phyloP scores from a whole-genome alignment of 2,797 vertebrate genomes.

The Lepus oiostolus region DNA sequence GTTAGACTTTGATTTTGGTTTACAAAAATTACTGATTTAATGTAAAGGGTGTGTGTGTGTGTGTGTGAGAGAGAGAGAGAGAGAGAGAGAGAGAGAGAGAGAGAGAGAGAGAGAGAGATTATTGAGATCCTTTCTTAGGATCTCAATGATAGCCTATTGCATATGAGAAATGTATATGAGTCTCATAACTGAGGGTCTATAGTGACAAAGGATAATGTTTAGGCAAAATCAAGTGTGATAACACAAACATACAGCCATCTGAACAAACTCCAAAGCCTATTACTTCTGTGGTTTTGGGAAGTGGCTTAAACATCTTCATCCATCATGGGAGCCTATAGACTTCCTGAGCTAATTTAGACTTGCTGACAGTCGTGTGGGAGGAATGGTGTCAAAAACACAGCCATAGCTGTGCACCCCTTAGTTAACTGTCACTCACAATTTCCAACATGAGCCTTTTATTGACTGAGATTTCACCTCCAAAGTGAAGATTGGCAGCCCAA shows the following conservation, averaged over 20 bases:
- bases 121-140: neutral
- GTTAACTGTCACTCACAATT: conserved; percentile 80
- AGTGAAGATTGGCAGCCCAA: conserved; percentile 57
- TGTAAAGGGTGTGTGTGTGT: neutral
- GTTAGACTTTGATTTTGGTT: neutral
- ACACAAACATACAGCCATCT: neutral
- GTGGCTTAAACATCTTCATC: conserved; percentile 67
- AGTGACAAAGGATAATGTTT: neutral
- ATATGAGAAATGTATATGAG: neutral
- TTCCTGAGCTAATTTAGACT: conserved; percentile 83
- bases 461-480: conserved; percentile 73
- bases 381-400: conserved; percentile 82
- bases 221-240: conserved; percentile 57
- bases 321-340: conserved; percentile 76
- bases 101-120: too few relatives aligned
- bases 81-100: too few relatives aligned
- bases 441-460: conserved; percentile 70
- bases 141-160: neutral
- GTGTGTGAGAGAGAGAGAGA: too few relatives aligned
- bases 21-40: neutral
- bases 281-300: conserved; percentile 16
- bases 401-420: conserved; percentile 76
- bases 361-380: conserved; percentile 82
- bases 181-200: neutral
- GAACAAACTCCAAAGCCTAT: conserved; percentile 45